Conservation (phyloP, 1,140 invertebrate species). For the Psix sp. region DNA sequence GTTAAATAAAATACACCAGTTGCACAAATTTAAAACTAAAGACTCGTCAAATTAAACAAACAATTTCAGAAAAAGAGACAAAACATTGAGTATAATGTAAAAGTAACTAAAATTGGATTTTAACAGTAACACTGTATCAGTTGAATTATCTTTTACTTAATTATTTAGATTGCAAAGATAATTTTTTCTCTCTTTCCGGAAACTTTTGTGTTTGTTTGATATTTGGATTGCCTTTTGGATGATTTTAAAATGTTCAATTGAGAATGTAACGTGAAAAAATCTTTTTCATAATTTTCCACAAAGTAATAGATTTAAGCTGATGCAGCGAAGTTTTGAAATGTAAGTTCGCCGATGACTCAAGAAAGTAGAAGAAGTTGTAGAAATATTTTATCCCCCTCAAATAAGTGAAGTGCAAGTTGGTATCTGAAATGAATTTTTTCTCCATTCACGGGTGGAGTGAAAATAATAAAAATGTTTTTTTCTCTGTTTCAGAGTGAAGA, state of each 20-base stretch:
- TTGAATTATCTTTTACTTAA: too few relatives aligned
- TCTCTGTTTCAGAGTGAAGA: conserved; percentile 87
- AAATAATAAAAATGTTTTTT: conserved; percentile 43
- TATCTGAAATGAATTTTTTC: conserved; percentile 33
- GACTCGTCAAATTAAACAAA: too few relatives aligned
- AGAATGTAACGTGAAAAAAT: conserved; percentile 28
- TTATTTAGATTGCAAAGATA: too few relatives aligned
- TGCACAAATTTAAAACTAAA: too few relatives aligned
- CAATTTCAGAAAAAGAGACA: too few relatives aligned
- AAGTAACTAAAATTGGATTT: too few relatives aligned
- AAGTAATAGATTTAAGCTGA: conserved; percentile 48
- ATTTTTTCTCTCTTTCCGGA: background rate
- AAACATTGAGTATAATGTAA: too few relatives aligned
- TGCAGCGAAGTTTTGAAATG: conserved; percentile 53
- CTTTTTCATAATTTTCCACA: conserved; percentile 40
- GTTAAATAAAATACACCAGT: conserved; percentile 54
- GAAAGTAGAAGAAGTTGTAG: conserved; percentile 51
- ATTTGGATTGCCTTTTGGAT: background rate
- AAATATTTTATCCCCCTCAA: conserved; percentile 47
- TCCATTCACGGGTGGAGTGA: conserved; percentile 4
- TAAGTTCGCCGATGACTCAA: conserved; percentile 56
- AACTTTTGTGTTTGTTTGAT: background rate
- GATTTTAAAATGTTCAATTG: background rate
- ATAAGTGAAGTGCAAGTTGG: conserved; percentile 26
- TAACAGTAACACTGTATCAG: too few relatives aligned